These are phyloP conservation scores for Omphaloscelis lunosa DNA, from an alignment of 2,888 invertebrate species.

Conservation along the genomic window DNA sequence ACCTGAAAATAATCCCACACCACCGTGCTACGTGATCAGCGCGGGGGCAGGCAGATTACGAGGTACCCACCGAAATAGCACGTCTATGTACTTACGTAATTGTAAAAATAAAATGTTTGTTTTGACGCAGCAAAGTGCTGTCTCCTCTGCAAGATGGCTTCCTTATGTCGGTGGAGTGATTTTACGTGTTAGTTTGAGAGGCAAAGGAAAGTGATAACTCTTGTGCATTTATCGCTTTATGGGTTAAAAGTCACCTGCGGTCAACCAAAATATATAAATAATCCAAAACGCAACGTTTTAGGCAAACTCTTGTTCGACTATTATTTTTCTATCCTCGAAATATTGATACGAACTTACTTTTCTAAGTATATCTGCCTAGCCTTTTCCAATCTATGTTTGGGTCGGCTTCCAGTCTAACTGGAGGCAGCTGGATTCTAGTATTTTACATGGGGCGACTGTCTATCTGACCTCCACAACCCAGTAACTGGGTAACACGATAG, in stretches of 20 bases:
- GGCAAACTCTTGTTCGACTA: neutral
- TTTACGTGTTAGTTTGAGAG: slow-evolving; percentile 35
- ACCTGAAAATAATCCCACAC: slow-evolving; percentile 40
- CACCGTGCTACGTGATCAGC: slow-evolving; percentile 49
- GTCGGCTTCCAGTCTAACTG: too few relatives aligned
- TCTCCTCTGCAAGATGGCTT: slow-evolving; percentile 52
- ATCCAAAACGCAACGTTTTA: neutral
- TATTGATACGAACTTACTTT: too few relatives aligned
- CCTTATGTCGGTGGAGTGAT: slow-evolving; percentile 55
- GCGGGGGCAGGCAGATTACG: slow-evolving; percentile 55
- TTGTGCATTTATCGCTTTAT: neutral
- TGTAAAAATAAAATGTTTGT: slow-evolving; percentile 70
- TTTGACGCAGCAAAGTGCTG: slow-evolving; percentile 62
- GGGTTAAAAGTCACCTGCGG: neutral
- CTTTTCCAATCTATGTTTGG: too few relatives aligned
- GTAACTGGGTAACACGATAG: too few relatives aligned
- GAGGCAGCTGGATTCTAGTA: too few relatives aligned
- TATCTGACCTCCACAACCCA: too few relatives aligned
- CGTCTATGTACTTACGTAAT: slow-evolving; percentile 60
- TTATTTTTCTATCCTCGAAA: neutral
- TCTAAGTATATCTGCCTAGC: too few relatives aligned
- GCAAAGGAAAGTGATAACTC: slow-evolving; percentile 5
- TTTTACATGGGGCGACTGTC: too few relatives aligned
- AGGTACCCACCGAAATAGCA: slow-evolving; percentile 59
- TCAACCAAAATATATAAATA: too few relatives aligned